These are phyloP conservation scores for Typhlichthys subterraneus DNA, from an alignment of 2,797 vertebrate species.

Conservation along the genomic window DNA sequence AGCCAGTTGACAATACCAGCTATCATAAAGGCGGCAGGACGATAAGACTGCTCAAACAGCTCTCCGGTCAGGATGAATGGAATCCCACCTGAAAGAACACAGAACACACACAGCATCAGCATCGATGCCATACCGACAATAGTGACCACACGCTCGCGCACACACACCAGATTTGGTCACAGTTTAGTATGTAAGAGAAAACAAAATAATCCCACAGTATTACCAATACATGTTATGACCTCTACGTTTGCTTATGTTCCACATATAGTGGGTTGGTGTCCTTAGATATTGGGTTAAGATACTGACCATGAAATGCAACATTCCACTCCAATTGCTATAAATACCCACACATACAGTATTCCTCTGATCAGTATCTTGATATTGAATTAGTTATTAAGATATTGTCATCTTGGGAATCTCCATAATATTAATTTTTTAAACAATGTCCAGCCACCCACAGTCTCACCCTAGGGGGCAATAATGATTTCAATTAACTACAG, in stretches of 20 bases:
- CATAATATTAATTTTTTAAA: too few relatives aligned
- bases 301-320: too few relatives aligned
- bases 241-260: conserved; percentile 1
- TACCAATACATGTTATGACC: not conserved
- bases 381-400: too few relatives aligned
- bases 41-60: conserved; percentile 89
- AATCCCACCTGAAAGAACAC: conserved; percentile 83
- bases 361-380: too few relatives aligned
- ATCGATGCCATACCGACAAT: not conserved
- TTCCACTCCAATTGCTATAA: too few relatives aligned
- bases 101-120: conserved; percentile 10
- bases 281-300: conserved; percentile 1
- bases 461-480: not conserved
- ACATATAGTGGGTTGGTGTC: not conserved
- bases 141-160: not conserved
- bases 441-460: not conserved
- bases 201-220: not conserved
- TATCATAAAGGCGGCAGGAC: conserved; percentile 88
- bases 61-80: conserved; percentile 92
- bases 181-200: too few relatives aligned
- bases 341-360: too few relatives aligned
- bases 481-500: too few relatives aligned
- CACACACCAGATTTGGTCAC: not conserved
- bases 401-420: too few relatives aligned
- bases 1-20: conserved; percentile 91